Base-by-base conservation (phyloP, 2,113 vertebrate species). In the Dissostichus mawsoni region DNA sequence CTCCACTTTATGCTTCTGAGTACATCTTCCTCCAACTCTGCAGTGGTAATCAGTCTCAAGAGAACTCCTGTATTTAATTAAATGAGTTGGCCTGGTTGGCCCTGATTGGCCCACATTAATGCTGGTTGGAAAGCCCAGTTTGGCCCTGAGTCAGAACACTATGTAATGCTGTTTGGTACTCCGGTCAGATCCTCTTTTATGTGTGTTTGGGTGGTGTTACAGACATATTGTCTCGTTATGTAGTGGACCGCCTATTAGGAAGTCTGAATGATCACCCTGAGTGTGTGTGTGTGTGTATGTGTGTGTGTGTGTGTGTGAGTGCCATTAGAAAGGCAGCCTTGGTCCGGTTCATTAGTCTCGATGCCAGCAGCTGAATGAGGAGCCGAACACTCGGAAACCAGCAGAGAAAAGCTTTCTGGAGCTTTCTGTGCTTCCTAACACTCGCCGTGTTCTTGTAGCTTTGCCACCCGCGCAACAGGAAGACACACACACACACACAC, bases 291-390 rank as follows among this genome's bases (percentile, higher is more conserved):
- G 53, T 57, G 69, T 66, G 61, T 63, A 23, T 20, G 36, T 50
- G 53, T 68, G 69, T 74, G 52, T 82, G 53, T 57, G 41, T 81
- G 44, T 25, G 44, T 69, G 25, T 63, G 33, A 17, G 61, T 68
- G 50, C 69, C 72, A 78, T 69, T 73, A 76, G 67, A 82, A 81
- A n/a, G 64, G 61, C 79, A 68, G 55, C 50, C 51, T 20, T 0
- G 76, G 69, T 66, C 70, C 18, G 44, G 41, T 83, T 83, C 72
- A 83, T 82, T 81, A 75, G 82, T 44, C 33, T 25, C 0, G 47
- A 25, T 82, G 89, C 87, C 89, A 89, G 80, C 78, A 69, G 76
- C 87, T 83, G 85, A 89, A 87, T 80, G 77, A 78, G 65, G 62
- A 72, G 72, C 74, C 2, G 53, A 82, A 73, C 76, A 74, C 85